Conservation (phyloP, 2,888 invertebrate genomes). For the Macropis europaea region DNA sequence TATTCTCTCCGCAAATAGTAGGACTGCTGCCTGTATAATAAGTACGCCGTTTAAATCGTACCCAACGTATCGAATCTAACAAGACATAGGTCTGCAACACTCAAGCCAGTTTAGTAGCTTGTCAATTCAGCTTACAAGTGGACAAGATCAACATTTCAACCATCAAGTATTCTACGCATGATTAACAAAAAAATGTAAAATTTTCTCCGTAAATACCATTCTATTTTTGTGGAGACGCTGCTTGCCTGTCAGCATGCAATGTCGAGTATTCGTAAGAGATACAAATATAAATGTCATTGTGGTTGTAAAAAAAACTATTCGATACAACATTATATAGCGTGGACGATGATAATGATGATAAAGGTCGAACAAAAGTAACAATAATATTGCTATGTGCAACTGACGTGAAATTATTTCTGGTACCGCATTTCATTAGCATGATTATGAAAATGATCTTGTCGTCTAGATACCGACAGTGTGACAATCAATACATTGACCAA, state of each 20-base stretch:
- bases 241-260: not conserved
- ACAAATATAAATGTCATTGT: not conserved
- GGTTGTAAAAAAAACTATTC: not conserved
- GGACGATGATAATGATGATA: conserved; percentile 20
- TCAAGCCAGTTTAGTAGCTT: too few species aligned
- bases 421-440: conserved; percentile 42
- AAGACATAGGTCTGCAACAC: too few species aligned
- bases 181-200: too few species aligned
- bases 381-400: conserved; percentile 1
- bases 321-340: not conserved
- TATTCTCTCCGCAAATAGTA: too few species aligned
- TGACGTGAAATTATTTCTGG: conserved; percentile 53
- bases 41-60: too few species aligned
- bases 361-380: conserved; percentile 18
- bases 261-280: not conserved
- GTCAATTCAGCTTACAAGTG: too few species aligned
- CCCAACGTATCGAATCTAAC: too few species aligned
- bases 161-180: too few species aligned
- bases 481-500: conserved; percentile 50
- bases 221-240: too few species aligned
- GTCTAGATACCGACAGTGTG: conserved; percentile 52
- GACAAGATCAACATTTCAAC: too few species aligned
- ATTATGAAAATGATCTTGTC: conserved; percentile 56
- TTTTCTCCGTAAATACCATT: too few species aligned
- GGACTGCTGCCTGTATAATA: too few species aligned